Base-by-base conservation (phyloP, 1,140 invertebrate genomes). In the Bathynomus jamesi region DNA sequence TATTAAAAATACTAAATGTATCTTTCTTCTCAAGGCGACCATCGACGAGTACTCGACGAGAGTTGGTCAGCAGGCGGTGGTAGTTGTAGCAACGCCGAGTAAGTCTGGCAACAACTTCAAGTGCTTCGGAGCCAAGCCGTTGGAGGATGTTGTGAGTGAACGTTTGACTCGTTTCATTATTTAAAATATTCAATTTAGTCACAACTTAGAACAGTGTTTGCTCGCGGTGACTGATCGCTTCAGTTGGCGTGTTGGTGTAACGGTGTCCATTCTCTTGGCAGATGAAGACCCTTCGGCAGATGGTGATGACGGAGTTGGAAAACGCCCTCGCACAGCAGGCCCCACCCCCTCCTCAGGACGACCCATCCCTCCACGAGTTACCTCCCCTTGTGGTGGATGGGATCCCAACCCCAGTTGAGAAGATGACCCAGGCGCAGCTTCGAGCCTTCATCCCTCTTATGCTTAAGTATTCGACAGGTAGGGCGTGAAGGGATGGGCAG, bases 351-450 rank as follows among this genome's bases (percentile, higher is more conserved):
- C 88, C 92, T 61, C 90, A 91, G 79, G 95, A 97, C 76, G 94
- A 95, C 84, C 92, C 94, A 2, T 91, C 91, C 61, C 84, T 97
- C 40, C 96, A 97, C 82, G 95, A 98, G 84, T 84, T 98, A 80
- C 96, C 96, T 66, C 94, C 94, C 21, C 85, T 98, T 40, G 94
- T 97, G 75, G 95, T 98, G 78, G 96, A 98, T 83, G 96, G 93
- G 61, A 98, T 98, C 81, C 96, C 96, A 30, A 98, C 95, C 53
- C 95, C 95, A 2, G 94, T 98, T 0, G 96, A 98, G 83, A 98
- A 98, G 86, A 98, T 98, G 96, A 98, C 96, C 25, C 96, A 98
- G 83, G 96, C 95, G 32, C 96, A 98, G 82, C 84, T 98, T 53
- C 84, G 96, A 75, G 95, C 95, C 62, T 98, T 98, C 82, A 98